These are phyloP conservation scores for Mirounga angustirostris DNA, from an alignment of 2,113 vertebrate genomes.

Conservation along the genomic window DNA sequence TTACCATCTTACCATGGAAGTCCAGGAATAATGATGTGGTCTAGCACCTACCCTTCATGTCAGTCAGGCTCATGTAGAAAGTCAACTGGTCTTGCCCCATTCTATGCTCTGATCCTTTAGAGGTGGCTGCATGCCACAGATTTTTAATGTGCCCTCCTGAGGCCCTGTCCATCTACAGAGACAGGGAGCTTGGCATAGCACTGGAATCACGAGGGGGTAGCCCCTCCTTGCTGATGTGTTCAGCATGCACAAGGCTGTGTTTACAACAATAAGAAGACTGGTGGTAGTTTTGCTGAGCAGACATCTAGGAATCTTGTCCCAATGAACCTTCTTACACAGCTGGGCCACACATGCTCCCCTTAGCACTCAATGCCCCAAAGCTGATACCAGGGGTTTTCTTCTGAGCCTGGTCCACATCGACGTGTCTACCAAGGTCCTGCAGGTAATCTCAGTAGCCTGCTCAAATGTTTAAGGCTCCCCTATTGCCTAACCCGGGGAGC, in stretches of 20 bases:
- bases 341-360: neutral
- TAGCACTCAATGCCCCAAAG: neutral
- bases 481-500: neutral
- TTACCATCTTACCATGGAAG: neutral
- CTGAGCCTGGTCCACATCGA: neutral
- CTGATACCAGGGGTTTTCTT: neutral
- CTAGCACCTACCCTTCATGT: neutral
- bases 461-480: neutral
- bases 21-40: constrained; percentile 2
- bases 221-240: neutral
- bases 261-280: constrained; percentile 3
- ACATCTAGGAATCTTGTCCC: neutral
- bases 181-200: neutral
- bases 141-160: neutral
- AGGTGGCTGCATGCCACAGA: neutral
- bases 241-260: neutral
- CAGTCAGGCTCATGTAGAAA: neutral
- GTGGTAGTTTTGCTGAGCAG: neutral
- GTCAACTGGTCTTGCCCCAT: neutral
- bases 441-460: neutral
- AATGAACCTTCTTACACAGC: neutral
- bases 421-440: neutral
- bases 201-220: neutral
- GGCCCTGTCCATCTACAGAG: neutral
- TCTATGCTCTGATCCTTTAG: neutral